Evolutionary conservation across 37 sponge, comb jelly and placozoan genomes (phyloP).

Genomic region (Chondrilla cf. caribensis): DNA sequence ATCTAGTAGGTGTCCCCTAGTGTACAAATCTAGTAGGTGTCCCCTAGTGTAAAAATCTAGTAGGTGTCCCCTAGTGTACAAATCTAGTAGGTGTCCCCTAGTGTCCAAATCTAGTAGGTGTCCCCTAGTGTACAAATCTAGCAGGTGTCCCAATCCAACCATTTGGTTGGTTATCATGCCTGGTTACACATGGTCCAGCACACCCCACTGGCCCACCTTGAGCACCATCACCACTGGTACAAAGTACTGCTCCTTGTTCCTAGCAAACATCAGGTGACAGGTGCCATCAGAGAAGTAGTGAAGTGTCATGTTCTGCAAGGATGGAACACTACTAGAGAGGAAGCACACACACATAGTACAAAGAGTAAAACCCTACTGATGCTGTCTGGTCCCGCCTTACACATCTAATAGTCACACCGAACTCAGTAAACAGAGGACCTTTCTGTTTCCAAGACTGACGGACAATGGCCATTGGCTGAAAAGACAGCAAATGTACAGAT

Average conservation of each 20-base stretch:
- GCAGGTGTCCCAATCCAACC: no score
- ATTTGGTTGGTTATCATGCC: not conserved
- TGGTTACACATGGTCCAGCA: not conserved
- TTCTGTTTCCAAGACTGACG: slow-evolving; percentile 81
- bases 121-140: no score
- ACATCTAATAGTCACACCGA: slow-evolving; percentile 80
- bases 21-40: no score
- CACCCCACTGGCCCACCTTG: slow-evolving; percentile 52
- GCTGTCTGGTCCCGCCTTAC: slow-evolving; percentile 77
- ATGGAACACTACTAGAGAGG: not conserved
- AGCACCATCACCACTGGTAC: slow-evolving; percentile 84
- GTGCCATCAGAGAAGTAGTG: slow-evolving; percentile 94
- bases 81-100: no score
- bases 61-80: no score
- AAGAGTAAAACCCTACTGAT: slow-evolving; percentile 37
- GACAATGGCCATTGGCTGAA: slow-evolving; percentile 78
- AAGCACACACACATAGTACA: not conserved
- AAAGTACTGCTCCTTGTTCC: slow-evolving; percentile 75
- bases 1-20: no score
- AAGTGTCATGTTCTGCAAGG: slow-evolving; percentile 68
- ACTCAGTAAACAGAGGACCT: slow-evolving; percentile 84
- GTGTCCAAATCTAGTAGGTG: no score
- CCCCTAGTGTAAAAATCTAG: no score
- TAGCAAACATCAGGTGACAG: slow-evolving; percentile 67
- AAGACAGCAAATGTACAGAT: not conserved